Percentiles rank a stretch among this genome's conserved stretches.
Evolutionary conservation across 2,797 vertebrate species (phyloP).

Genomic region (Carapus acus): DNA sequence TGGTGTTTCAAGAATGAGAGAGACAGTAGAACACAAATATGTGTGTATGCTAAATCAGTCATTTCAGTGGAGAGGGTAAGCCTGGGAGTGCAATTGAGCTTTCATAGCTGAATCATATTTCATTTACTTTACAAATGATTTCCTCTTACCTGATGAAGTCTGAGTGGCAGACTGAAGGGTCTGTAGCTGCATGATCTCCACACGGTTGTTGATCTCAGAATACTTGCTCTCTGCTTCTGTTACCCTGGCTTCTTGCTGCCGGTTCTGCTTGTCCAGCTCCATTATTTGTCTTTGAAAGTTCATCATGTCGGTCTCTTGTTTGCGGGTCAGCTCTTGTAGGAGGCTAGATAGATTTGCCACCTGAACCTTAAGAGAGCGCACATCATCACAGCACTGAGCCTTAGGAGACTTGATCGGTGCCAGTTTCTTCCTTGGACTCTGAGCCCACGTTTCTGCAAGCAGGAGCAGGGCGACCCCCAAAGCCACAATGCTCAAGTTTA

Average conservation of each 20-base stretch:
- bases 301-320: slow-evolving; percentile 86
- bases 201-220: slow-evolving; percentile 92
- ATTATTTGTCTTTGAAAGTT: slow-evolving; percentile 85
- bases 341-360: slow-evolving; percentile 86
- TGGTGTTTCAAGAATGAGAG: no score
- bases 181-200: slow-evolving; percentile 94
- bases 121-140: neutral
- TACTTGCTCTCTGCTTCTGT: slow-evolving; percentile 90
- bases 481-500: slow-evolving; percentile 36
- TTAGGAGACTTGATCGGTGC: slow-evolving; percentile 57
- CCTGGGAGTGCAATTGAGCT: no score
- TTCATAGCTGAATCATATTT: neutral
- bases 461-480: slow-evolving; percentile 59
- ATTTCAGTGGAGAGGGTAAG: no score
- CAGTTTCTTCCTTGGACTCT: slow-evolving; percentile 62
- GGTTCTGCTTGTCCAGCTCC: slow-evolving; percentile 85
- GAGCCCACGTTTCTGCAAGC: slow-evolving; percentile 55
- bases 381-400: slow-evolving; percentile 83
- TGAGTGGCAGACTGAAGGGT: slow-evolving; percentile 84
- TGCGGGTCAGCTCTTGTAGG: slow-evolving; percentile 81
- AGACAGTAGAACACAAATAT: no score
- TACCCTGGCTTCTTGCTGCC: slow-evolving; percentile 82
- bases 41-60: no score
- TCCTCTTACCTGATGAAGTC: slow-evolving; percentile 87
- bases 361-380: slow-evolving; percentile 83